Base-by-base conservation (phyloP, 2,113 vertebrate species). In the Prietella phreatophila region DNA sequence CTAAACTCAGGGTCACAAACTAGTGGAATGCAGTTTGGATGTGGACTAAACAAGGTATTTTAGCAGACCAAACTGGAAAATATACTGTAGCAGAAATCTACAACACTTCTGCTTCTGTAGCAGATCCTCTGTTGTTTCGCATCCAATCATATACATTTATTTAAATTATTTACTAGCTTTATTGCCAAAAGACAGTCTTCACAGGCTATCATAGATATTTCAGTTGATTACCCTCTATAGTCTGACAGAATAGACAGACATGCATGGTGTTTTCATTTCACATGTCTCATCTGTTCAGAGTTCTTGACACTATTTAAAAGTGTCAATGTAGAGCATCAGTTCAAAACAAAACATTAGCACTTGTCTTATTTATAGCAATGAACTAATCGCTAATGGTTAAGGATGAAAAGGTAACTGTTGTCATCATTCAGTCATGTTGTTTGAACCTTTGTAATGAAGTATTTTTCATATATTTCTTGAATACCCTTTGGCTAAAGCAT, bases 391-490 rank as follows among this genome's bases (percentile, higher is more conserved):
- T 55, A 79, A 79, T 9, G 14, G 27, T 55, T 30, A 79, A 17
- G 2, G 27, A 27, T 55, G 5, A 55, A 50, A 53, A 15, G 75
- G 1, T 78, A 78, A 15, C 5, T 53, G 42, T 76, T 50, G 39
- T 76, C 20, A 50, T 76, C 20, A 5, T 47, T 13, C 7, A 78
- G 4, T 27, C 75, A 27, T 27, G 22, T 50, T 78, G 50, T 27
- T 78, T 50, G 4, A 50, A 50, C 9, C 9, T 1, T 75, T 75
- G 9, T n/a, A 76, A 47, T 39, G 20, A 78, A 78, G 4, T 42
- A 50, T 50, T 78, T 50, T 27, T 39, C 7, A 15, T 30, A 53
- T 78, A 53, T 79, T 76, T 27, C 47, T 87, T 80, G n/a, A 87
- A 75, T 56, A 10, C 20, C 25, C 36, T 27, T 76, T 53, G 47